Percentiles rank a stretch among this genome's conserved stretches.
phyloP scores from a whole-genome alignment of 2,888 invertebrate species.

The Drosophila sordidula region DNA sequence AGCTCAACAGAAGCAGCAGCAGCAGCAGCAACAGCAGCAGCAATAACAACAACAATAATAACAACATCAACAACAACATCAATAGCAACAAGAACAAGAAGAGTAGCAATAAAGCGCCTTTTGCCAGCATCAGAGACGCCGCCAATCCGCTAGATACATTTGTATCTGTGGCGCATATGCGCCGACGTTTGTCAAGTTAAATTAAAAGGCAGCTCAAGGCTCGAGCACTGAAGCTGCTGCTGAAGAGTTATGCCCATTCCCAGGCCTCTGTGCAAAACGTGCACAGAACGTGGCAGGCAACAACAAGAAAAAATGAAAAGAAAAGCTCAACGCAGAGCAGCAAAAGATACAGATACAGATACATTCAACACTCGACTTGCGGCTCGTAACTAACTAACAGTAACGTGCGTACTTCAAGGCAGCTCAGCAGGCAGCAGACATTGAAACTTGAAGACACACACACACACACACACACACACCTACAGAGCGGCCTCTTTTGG shows the following conservation, averaged over 20 bases:
- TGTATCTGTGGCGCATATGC: constrained; percentile 68
- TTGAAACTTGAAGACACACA: constrained; percentile 41
- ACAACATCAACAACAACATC: constrained; percentile 2
- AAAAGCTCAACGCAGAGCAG: constrained; percentile 39
- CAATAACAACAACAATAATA: not conserved
- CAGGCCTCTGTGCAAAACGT: constrained; percentile 45
- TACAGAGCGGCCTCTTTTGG: constrained; percentile 56
- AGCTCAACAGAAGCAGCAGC: constrained; percentile 5
- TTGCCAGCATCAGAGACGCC: constrained; percentile 46
- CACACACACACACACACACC: constrained; percentile 26
- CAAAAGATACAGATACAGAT: constrained; percentile 41
- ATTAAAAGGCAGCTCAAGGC: constrained; percentile 73
- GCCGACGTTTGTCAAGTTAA: constrained; percentile 70
- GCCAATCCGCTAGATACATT: constrained; percentile 68
- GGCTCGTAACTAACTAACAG: constrained; percentile 77
- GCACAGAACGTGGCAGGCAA: constrained; percentile 49
- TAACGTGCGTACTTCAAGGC: constrained; percentile 77
- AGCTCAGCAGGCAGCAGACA: constrained; percentile 36
- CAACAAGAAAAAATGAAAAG: constrained; percentile 14
- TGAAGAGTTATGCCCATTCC: constrained; percentile 63
- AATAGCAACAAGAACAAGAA: not conserved
- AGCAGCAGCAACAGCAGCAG: constrained; percentile 1
- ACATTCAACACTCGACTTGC: constrained; percentile 45
- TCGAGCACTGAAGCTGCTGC: constrained; percentile 17
- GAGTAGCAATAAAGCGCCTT: constrained; percentile 35